Percentiles rank a stretch among this genome's conserved stretches.
phyloP scores from a whole-genome alignment of 2,888 invertebrate species.

The Drosophila formosana region DNA sequence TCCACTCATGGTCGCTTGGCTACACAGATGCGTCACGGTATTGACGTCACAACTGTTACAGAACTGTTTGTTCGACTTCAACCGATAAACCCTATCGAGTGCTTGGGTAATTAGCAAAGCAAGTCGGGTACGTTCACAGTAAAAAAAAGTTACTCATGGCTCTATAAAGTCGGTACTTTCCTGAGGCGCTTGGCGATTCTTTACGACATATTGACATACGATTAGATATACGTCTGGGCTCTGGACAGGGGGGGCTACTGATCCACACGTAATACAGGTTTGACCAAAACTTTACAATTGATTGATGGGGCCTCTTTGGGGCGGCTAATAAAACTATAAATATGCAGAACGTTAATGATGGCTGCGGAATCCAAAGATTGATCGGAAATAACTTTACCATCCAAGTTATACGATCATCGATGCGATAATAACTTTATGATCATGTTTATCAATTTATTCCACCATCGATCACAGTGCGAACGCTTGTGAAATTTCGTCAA shows the following conservation, averaged over 20 bases:
- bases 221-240: slow-evolving; percentile 35
- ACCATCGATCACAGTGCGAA: neutral
- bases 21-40: slow-evolving; percentile 59
- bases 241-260: neutral
- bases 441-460: neutral
- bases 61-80: slow-evolving; percentile 4
- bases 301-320: slow-evolving; percentile 13
- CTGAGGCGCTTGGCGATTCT: neutral
- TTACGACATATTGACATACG: slow-evolving; percentile 5
- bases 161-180: slow-evolving; percentile 20
- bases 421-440: slow-evolving; percentile 1
- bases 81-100: slow-evolving; percentile 27
- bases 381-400: slow-evolving; percentile 5
- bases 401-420: slow-evolving; percentile 5
- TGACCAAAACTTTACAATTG: neutral
- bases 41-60: slow-evolving; percentile 57
- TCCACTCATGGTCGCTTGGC: slow-evolving; percentile 22
- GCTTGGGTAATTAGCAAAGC: neutral
- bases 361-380: slow-evolving; percentile 19
- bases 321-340: neutral
- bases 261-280: neutral
- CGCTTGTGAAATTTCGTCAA: neutral
- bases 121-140: slow-evolving; percentile 12
- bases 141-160: slow-evolving; percentile 43
- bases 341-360: slow-evolving; percentile 2